phyloP scores from a whole-genome alignment of 2,888 invertebrate genomes.

The Trissoscelio sp. region DNA sequence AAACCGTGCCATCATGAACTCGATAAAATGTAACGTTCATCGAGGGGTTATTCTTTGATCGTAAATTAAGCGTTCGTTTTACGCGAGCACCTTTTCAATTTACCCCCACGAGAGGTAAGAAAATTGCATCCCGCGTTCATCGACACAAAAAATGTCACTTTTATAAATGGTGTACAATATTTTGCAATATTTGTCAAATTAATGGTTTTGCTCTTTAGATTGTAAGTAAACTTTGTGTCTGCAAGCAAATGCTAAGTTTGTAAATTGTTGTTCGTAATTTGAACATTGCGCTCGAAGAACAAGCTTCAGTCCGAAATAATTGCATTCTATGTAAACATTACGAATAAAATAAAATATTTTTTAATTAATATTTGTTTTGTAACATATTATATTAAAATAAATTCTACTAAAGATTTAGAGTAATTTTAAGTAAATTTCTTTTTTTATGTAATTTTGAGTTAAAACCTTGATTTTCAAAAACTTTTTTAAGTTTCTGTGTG shows the following conservation, averaged over 20 bases:
- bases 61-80: conserved; percentile 38
- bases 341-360: no score
- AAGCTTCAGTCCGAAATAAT: no score
- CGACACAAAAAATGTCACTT: conserved; percentile 8
- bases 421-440: no score
- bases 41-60: conserved; percentile 43
- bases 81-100: conserved; percentile 24
- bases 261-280: not conserved
- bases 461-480: no score
- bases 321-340: no score
- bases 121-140: not conserved
- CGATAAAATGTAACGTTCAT: conserved; percentile 71
- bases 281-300: not conserved
- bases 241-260: no score
- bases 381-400: no score
- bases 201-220: conserved; percentile 9
- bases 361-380: no score
- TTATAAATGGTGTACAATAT: conserved; percentile 18
- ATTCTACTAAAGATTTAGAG: no score
- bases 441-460: no score
- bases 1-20: conserved; percentile 62
- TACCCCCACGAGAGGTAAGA: conserved; percentile 4
- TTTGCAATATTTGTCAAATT: conserved; percentile 33
- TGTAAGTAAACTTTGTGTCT: not conserved
- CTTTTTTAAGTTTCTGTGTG: no score